Evolutionary conservation across 2,113 vertebrate species (phyloP), one percentile per base, ranked within the genome.

Genomic region (Gobiocypris rarus): DNA sequence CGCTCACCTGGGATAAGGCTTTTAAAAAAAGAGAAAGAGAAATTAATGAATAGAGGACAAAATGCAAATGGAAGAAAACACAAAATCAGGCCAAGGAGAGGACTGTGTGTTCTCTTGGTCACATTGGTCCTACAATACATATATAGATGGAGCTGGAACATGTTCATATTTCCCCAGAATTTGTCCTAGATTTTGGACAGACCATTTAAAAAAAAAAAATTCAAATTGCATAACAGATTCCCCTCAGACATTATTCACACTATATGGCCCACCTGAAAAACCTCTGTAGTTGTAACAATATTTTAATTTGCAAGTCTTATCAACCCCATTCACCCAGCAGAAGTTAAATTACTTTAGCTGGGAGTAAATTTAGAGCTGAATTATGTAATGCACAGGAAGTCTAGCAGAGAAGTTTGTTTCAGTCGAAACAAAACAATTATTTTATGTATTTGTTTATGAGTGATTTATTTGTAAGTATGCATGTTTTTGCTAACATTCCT

Each of bases 311-410:
- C 28, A 82, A 38, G 52, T 58, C 19, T 77, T 77, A 59, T 83
- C 54, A 50, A 45, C n/a, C 28, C 38, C 61, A 9, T 38, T 76
- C 31, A 22, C 10, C 11, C 3, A 13, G 31, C 34, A 41, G 31
- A 83, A 65, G 43, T 83, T 75, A 65, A 75, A 83, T 65, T 50
- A 45, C 41, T 83, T 52, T 65, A 38, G 43, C 56, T 48, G 14
- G 15, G 3, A 75, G 7, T 76, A 54, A 31, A 34, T 84, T 65
- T 24, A 75, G 26, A 9, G 26, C 22, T 26, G 59, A 50, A 41
- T 54, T 67, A 41, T 31, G n/a, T 76, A 54, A 52, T 7, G 19
- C 71, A 50, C 26, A 48, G 7, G 15, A 50, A 15, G 45, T 50
- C 45, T 74, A 74, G 41, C 11, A 48, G n/a, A 26, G 31, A 1